Base-by-base conservation (phyloP, 2,888 invertebrate species). In the Cerceris ruficornis region DNA sequence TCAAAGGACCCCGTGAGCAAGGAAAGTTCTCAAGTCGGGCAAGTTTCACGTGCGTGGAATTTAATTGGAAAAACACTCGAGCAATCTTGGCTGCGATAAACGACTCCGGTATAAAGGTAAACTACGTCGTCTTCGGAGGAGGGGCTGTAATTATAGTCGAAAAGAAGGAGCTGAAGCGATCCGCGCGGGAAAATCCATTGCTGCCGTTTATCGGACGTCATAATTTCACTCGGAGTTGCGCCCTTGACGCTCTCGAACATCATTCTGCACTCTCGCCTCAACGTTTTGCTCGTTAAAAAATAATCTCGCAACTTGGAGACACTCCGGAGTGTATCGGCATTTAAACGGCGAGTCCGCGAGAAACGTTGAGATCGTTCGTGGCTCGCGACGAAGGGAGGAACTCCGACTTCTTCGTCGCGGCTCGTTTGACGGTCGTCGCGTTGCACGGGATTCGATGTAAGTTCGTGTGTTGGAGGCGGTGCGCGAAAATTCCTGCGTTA, bases 1-100 rank as follows among this genome's bases (percentile, higher is more conserved):
- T 84, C 77, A 81, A 84, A 83, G 81, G 15, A 67, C 43, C 52
- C 54, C 57, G 39, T 28, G 46, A 43, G 79, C 55, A 41, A 52
- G 46, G 61, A 43, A 71, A 76, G 80, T 69, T 57, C 69, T 28
- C 28, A 28, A 55, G 62, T 64, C 59, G 39, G 52, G 42, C 58
- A 42, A 66, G 41, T 59, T 49, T 42, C 65, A 74, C 42, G 60
- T 61, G 58, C 57, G 46, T 46, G 59, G 52, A 49, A 66, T 52
- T n/a, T 52, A 9, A 7, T n/a, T n/a, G 52, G 11, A 7, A 52
- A n/a, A 52, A 52, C 52, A n/a, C 13, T 46, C 9, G 46, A 13
- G 46, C 4, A 46, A 46, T 46, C 46, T 46, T 13, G 2, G 46
- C 46, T 1, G 46, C 2, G 5, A 11, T 8, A 11, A 46, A 46